Conservation (phyloP, 2,113 vertebrate genomes). For the Puma concolor region DNA sequence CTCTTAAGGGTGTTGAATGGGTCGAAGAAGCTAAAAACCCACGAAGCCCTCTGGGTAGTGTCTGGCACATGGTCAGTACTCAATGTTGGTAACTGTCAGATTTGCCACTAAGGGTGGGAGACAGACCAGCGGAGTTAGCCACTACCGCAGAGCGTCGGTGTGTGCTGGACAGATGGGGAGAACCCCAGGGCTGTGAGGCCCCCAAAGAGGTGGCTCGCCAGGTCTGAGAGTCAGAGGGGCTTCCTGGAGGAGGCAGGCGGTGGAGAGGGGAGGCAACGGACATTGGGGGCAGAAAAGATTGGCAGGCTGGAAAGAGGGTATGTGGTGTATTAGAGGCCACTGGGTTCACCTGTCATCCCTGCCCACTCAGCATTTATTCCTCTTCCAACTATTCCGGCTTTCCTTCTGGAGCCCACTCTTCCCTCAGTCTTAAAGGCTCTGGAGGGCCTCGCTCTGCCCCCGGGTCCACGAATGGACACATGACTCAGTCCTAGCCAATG, state of each 20-base stretch:
- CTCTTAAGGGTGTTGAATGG: not conserved
- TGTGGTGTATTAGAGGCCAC: not conserved
- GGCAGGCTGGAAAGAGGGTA: not conserved
- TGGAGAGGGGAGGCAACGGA: no score
- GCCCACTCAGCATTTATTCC: not conserved
- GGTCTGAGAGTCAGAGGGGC: not conserved
- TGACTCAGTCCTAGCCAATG: not conserved
- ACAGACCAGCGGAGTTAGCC: not conserved
- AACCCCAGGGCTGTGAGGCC: not conserved
- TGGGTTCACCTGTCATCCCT: not conserved
- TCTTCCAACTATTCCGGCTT: not conserved
- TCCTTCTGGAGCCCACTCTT: not conserved
- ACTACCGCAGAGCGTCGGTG: not conserved
- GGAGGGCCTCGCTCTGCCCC: not conserved
- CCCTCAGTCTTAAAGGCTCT: not conserved
- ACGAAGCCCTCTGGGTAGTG: accelerated
- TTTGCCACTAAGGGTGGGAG: not conserved
- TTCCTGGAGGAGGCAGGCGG: not conserved
- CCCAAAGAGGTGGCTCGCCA: not conserved
- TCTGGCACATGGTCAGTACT: not conserved
- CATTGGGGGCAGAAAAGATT: not conserved
- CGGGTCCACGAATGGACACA: not conserved
- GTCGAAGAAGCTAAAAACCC: not conserved
- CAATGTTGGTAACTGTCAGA: not conserved
- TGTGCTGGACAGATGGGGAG: not conserved